Percentiles rank a stretch among this genome's conserved stretches.
Evolutionary conservation across 2,888 invertebrate species (phyloP).

Genomic region (Apotomis capreana): DNA sequence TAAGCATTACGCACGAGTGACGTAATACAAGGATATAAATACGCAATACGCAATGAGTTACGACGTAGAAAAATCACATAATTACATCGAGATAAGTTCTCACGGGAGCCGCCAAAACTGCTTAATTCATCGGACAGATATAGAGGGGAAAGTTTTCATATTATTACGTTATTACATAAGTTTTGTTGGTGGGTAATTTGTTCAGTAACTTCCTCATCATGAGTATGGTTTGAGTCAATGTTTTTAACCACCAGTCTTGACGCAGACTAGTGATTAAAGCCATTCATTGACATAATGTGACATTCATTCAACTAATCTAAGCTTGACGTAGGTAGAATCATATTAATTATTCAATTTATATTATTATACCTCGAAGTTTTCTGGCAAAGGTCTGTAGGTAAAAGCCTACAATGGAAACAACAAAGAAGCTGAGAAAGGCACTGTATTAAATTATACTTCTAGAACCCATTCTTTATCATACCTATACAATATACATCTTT

Average conservation of each 20-base stretch:
- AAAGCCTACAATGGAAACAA: no score
- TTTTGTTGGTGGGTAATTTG: conserved; percentile 10
- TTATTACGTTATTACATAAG: conserved; percentile 1
- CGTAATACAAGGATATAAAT: not conserved
- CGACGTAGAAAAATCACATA: not conserved
- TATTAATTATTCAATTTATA: no score
- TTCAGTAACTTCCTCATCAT: not conserved
- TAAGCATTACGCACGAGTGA: not conserved
- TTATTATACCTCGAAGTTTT: no score
- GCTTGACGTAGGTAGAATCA: not conserved
- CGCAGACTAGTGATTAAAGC: conserved; percentile 1
- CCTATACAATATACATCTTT: no score
- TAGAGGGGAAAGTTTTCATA: not conserved
- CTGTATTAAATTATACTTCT: no score
- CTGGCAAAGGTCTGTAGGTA: no score
- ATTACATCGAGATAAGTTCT: not conserved
- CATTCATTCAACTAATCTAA: not conserved
- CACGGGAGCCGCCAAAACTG: not conserved
- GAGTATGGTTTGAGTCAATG: not conserved
- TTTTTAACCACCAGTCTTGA: conserved; percentile 9
- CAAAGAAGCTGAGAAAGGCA: no score
- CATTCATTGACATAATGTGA: conserved; percentile 3
- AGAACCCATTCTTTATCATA: no score
- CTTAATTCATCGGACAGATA: not conserved
- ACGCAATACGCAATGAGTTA: not conserved